Conservation (phyloP, 2,797 vertebrate species). For the Sciaenops ocellatus region DNA sequence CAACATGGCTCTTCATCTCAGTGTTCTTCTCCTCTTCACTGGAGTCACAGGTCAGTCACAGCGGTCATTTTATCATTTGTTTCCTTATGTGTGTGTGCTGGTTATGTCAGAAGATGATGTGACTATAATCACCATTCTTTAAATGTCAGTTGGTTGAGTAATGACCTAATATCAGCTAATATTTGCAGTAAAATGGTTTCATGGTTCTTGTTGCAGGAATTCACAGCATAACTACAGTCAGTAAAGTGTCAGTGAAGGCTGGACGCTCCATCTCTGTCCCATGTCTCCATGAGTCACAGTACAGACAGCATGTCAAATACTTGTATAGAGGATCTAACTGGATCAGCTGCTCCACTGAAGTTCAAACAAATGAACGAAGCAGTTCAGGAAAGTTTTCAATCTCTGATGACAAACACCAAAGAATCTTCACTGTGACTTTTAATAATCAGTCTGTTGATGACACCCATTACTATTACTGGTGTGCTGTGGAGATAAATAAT, state of each 20-base stretch:
- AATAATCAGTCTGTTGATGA: not conserved
- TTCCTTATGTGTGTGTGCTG: no score
- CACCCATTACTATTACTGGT: constrained; percentile 19
- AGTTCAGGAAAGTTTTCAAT: constrained; percentile 6
- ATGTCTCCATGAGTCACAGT: constrained; percentile 17
- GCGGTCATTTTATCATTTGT: no score
- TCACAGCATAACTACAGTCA: constrained; percentile 21
- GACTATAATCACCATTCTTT: not conserved
- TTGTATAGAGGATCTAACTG: constrained; percentile 16
- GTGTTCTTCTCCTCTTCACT: constrained; percentile 11
- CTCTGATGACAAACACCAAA: constrained; percentile 20
- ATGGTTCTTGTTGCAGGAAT: constrained; percentile 22
- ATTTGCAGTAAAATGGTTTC: no score
- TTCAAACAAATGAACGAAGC: not conserved
- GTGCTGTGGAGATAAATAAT: constrained; percentile 1
- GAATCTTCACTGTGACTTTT: constrained; percentile 23
- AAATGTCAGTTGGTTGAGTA: not conserved
- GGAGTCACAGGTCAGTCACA: no score
- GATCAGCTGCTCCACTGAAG: accelerated
- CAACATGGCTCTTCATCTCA: constrained; percentile 23
- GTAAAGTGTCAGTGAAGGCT: constrained; percentile 25
- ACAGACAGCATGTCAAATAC: constrained; percentile 30
- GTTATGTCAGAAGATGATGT: no score
- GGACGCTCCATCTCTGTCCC: constrained; percentile 37
- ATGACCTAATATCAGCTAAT: no score